Conservation (phyloP, 2,888 invertebrate species). For the Caenorhabditis japonica region DNA sequence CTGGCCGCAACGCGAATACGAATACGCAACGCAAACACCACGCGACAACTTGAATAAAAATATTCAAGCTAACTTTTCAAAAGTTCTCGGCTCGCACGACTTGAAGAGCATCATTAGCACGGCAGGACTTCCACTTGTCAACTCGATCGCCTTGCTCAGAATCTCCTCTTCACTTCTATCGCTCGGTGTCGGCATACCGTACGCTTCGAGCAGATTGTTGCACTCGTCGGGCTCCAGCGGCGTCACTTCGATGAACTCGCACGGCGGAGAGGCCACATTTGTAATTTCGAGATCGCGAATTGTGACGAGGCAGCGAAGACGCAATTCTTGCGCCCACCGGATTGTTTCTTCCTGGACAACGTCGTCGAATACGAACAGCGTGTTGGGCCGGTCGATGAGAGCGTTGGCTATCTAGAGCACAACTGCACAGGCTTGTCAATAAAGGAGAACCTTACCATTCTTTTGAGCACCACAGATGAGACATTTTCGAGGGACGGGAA, state of each 20-base stretch:
- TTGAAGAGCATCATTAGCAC: slow-evolving; percentile 48
- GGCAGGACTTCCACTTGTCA: slow-evolving; percentile 54
- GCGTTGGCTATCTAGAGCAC: slow-evolving; percentile 57
- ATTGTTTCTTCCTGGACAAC: slow-evolving; percentile 56
- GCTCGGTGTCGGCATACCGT: slow-evolving; percentile 29
- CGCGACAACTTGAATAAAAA: too few species aligned
- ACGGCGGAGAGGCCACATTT: slow-evolving; percentile 32
- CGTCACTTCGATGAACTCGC: slow-evolving; percentile 44
- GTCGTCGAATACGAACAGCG: slow-evolving; percentile 59
- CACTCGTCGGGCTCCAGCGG: slow-evolving; percentile 39
- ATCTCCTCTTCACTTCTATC: slow-evolving; percentile 27
- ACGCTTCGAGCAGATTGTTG: slow-evolving; percentile 19
- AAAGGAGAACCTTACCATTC: slow-evolving; percentile 45
- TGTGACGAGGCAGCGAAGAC: slow-evolving; percentile 52
- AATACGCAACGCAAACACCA: too few species aligned
- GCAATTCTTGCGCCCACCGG: slow-evolving; percentile 51
- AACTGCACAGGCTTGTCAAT: too few species aligned
- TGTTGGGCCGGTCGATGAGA: slow-evolving; percentile 56
- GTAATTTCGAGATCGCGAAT: slow-evolving; percentile 46
- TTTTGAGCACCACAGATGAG: slow-evolving; percentile 44
- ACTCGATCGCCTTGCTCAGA: slow-evolving; percentile 11
- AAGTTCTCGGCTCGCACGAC: slow-evolving; percentile 37
- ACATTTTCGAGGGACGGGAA: slow-evolving; percentile 46
- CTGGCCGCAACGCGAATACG: too few species aligned
- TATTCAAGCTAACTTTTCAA: slow-evolving; percentile 17